Conservation (phyloP, 1,140 invertebrate species). For the Chrysoperla carnea region DNA sequence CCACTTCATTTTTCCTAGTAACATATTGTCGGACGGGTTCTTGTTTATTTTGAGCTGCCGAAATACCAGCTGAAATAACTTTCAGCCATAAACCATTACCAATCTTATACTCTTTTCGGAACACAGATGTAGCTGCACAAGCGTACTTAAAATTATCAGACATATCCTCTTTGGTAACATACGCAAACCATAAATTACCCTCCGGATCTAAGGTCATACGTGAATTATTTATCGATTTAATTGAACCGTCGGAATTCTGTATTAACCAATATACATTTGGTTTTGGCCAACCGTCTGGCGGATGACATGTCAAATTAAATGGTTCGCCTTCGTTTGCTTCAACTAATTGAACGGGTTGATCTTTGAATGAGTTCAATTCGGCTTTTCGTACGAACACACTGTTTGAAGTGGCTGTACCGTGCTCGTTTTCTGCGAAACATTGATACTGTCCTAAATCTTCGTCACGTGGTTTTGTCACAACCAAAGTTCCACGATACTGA, state of each 20-base stretch:
- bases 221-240: constrained; percentile 81
- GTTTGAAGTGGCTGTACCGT: constrained; percentile 86
- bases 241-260: constrained; percentile 53
- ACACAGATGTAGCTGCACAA: constrained; percentile 73
- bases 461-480: constrained; percentile 71
- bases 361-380: constrained; percentile 82
- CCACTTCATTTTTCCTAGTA: constrained; percentile 69
- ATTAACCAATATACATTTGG: constrained; percentile 88
- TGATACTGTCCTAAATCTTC: constrained; percentile 95
- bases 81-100: constrained; percentile 66
- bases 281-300: constrained; percentile 87
- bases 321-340: constrained; percentile 72
- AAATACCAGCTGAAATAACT: constrained; percentile 57
- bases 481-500: constrained; percentile 76
- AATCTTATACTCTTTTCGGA: constrained; percentile 79
- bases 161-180: constrained; percentile 71
- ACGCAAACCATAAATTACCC: constrained; percentile 86
- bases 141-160: constrained; percentile 71
- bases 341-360: constrained; percentile 35
- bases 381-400: constrained; percentile 90
- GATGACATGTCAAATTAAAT: constrained; percentile 69
- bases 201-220: constrained; percentile 87
- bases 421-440: constrained; percentile 90
- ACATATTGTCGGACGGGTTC: constrained; percentile 65
- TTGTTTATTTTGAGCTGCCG: constrained; percentile 57